These are phyloP conservation scores for Malurus alboscapulatus DNA, from an alignment of 2,113 vertebrate species.

Conservation along the genomic window DNA sequence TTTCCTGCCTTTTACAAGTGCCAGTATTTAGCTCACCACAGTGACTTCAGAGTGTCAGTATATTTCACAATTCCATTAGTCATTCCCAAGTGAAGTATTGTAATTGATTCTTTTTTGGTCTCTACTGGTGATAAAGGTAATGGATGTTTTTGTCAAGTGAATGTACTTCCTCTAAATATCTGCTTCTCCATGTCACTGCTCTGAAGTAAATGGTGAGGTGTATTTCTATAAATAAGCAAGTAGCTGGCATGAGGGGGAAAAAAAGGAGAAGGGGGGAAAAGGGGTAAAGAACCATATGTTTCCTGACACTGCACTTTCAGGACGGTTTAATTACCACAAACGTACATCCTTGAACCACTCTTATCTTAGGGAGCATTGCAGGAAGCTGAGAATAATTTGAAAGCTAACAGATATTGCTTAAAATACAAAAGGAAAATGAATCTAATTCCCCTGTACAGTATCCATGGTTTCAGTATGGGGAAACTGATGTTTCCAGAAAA, in stretches of 20 bases:
- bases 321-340: slow-evolving; percentile 68
- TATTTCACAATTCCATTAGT: slow-evolving; percentile 68
- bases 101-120: slow-evolving; percentile 71
- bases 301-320: slow-evolving; percentile 68
- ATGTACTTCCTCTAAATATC: slow-evolving; percentile 70
- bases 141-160: slow-evolving; percentile 67
- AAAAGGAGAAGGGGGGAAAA: not conserved
- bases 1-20: slow-evolving; percentile 21
- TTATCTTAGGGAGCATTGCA: slow-evolving; percentile 59
- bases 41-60: slow-evolving; percentile 37
- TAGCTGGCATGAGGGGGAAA: not conserved
- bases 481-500: not conserved
- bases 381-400: slow-evolving; percentile 58
- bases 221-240: slow-evolving; percentile 67
- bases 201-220: slow-evolving; percentile 45
- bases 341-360: not conserved
- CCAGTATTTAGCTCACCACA: slow-evolving; percentile 42
- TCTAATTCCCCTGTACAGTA: not conserved
- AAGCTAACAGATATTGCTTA: slow-evolving; percentile 7
- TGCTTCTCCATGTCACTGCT: slow-evolving; percentile 57
- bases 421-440: slow-evolving; percentile 3
- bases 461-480: not conserved
- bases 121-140: slow-evolving; percentile 69
- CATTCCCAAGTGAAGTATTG: slow-evolving; percentile 58
- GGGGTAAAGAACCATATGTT: slow-evolving; percentile 14